Percentiles rank a stretch among this genome's conserved stretches.
Evolutionary conservation across 2,888 invertebrate genomes (phyloP).

Genomic region (Dynastes grantii): DNA sequence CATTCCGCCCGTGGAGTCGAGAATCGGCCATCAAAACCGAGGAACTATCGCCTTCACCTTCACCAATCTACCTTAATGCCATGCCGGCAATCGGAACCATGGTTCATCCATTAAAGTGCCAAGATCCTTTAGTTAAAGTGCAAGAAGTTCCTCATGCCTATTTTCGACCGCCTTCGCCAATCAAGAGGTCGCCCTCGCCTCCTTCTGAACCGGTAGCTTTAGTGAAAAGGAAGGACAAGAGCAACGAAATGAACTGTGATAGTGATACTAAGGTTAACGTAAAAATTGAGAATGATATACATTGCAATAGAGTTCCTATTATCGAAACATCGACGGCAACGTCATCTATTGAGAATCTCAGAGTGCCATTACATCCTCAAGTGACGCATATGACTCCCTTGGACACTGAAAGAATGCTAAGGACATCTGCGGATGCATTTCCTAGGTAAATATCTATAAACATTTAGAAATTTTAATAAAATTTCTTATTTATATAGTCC

Average conservation of each 20-base stretch:
- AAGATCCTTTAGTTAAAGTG: constrained; percentile 27
- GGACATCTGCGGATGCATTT: constrained; percentile 64
- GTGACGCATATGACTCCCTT: constrained; percentile 58
- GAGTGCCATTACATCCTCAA: constrained; percentile 65
- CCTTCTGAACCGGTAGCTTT: constrained; percentile 49
- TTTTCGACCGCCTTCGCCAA: constrained; percentile 66
- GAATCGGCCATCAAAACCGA: constrained; percentile 46
- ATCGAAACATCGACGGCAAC: background rate
- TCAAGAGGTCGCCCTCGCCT: constrained; percentile 62
- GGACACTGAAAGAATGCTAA: constrained; percentile 64
- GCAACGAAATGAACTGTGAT: constrained; percentile 49
- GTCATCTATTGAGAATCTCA: constrained; percentile 57
- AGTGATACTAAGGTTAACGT: constrained; percentile 27
- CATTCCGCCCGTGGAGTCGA: constrained; percentile 80
- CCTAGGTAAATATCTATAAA: constrained; percentile 56
- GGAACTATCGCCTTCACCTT: constrained; percentile 38
- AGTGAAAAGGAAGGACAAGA: constrained; percentile 48
- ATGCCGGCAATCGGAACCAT: constrained; percentile 53
- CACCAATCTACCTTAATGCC: constrained; percentile 48
- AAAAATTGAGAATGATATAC: constrained; percentile 50
- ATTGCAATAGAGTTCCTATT: constrained; percentile 28
- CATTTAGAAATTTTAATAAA: too few species aligned
- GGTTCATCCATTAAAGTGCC: constrained; percentile 31
- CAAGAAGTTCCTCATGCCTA: constrained; percentile 56
- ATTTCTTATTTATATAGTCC: too few species aligned